Conservation (phyloP, 1,140 invertebrate species). For the Aphelenchoides fujianensis region DNA sequence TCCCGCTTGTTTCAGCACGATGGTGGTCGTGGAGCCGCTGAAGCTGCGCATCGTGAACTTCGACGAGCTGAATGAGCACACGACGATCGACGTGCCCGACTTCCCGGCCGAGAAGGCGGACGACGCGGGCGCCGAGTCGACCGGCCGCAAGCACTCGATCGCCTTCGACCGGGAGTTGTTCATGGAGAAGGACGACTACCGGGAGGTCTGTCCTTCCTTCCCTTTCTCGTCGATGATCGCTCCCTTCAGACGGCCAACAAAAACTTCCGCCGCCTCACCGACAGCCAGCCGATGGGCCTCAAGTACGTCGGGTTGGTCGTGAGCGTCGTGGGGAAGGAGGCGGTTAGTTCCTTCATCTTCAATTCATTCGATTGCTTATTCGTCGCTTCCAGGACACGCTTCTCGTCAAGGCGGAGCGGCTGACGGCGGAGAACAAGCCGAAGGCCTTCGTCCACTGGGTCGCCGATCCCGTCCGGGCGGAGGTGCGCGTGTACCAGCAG, state of each 20-base stretch:
- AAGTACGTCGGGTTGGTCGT: conserved; percentile 82
- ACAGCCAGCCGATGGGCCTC: conserved; percentile 82
- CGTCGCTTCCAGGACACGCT: conserved; percentile 68
- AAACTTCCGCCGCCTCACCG: conserved; percentile 81
- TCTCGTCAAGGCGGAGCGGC: not conserved
- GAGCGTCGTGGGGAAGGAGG: conserved; percentile 65
- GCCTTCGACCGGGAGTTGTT: conserved; percentile 75
- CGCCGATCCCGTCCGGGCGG: not conserved
- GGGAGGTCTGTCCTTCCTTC: no score
- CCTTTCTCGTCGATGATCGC: no score
- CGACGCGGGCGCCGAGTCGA: conserved; percentile 76
- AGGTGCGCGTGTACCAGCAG: not conserved
- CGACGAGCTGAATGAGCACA: conserved; percentile 27
- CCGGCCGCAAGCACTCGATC: conserved; percentile 73
- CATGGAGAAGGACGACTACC: conserved; percentile 85
- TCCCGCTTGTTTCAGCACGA: conserved; percentile 69
- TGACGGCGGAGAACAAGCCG: conserved; percentile 12
- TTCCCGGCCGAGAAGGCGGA: no score
- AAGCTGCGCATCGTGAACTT: conserved; percentile 81
- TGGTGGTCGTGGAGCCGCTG: conserved; percentile 88
- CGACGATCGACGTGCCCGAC: conserved; percentile 74
- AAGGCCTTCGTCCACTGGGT: not conserved
- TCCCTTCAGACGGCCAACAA: conserved; percentile 77
- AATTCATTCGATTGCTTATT: conserved; percentile 73
- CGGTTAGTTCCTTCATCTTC: no score